Evolutionary conservation across 2,797 vertebrate genomes (phyloP), one percentile per base, ranked within the genome.

Genomic region (Catharus ustulatus): DNA sequence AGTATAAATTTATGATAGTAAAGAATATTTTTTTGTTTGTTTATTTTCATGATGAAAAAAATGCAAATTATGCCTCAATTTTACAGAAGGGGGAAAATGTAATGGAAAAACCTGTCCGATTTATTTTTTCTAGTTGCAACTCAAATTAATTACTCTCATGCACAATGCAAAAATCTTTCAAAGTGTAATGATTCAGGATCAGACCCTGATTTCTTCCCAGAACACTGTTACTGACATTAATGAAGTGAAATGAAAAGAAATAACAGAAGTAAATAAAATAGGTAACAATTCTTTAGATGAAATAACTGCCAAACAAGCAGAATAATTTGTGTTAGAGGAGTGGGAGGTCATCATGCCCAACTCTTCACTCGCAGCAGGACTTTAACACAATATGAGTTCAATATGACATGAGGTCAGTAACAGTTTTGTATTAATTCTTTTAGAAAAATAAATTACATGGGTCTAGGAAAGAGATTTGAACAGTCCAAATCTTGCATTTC

Each of bases 381-480:
- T 38, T 71, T 93, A 83, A 63, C 66, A 59, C 54, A 80, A 58
- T 73, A 62, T 46, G 27, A 79, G 40, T 69, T 89, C 51, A 22
- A 19, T 57, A 77, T 59, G 83, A 84, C 84, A 71, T 42, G 57
- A 82, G 82, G 63, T 95, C 73, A 90, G 42, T 75, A 84, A 81
- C 68, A 77, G 63, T 84, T 96, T 89, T 82, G 10, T 42, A 62
- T 80, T 87, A 83, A 80, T 77, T 84, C 17, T 9, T 91, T 83
- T 19, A 52, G 34, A 80, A 93, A 90, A 89, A 73, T 54, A 87
- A 72, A 69, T 86, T 36, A 77, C 11, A n/a, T 67, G 5, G 15
- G 11, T 55, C 15, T 54, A 29, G 9, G 32, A 67, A 82, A 62
- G 14, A 89, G 45, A 54, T 57, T n/a, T 43, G 15, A 21, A 30